Conservation (phyloP, 2,113 vertebrate species). For the Dicerorhinus sumatrensis region DNA sequence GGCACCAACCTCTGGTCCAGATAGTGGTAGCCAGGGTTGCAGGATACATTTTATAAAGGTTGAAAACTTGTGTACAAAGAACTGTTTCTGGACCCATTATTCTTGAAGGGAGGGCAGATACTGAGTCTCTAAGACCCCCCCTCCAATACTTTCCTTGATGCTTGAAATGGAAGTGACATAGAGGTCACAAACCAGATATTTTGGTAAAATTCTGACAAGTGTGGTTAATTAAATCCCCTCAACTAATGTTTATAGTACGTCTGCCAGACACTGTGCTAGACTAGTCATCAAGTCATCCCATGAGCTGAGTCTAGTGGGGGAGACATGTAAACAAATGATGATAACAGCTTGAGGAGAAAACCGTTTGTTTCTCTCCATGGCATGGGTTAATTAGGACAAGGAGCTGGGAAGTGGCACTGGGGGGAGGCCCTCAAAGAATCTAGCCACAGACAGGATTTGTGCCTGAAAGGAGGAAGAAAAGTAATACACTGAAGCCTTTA, state of each 20-base stretch:
- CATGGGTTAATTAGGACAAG: slow-evolving; percentile 8
- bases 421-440: not conserved
- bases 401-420: not conserved
- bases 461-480: not conserved
- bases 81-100: not conserved
- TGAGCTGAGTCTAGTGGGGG: not conserved
- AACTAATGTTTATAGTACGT: slow-evolving; percentile 6
- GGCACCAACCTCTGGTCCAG: not conserved
- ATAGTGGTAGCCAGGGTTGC: not conserved
- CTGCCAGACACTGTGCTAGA: slow-evolving; percentile 43
- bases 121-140: not conserved
- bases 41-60: not conserved
- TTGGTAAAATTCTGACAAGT: slow-evolving; percentile 51
- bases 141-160: not conserved
- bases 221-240: slow-evolving; percentile 54
- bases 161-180: not conserved
- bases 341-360: not conserved
- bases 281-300: not conserved
- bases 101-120: not conserved
- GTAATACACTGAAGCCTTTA: not conserved
- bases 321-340: not conserved
- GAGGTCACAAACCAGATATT: slow-evolving; percentile 27
- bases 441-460: slow-evolving; percentile 13
- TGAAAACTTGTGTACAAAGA: not conserved
- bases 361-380: not conserved